Conservation (phyloP, 2,113 vertebrate genomes). For the Salvator merianae region DNA sequence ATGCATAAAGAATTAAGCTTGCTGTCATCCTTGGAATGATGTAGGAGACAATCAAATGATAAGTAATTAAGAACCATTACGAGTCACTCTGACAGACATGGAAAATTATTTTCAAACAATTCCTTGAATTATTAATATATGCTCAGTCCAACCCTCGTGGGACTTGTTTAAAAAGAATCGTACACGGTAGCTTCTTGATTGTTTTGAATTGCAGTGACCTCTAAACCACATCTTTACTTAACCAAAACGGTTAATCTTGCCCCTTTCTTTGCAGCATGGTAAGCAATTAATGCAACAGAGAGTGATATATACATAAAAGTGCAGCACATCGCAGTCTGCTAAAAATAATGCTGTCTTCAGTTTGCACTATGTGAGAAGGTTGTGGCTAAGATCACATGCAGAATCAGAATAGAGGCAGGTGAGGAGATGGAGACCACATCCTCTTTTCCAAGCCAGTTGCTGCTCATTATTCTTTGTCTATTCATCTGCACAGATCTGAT, state of each 20-base stretch:
- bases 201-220: conserved; percentile 32
- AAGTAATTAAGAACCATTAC: conserved; percentile 43
- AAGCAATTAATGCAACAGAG: neutral
- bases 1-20: conserved; percentile 13
- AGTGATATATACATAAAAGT: neutral
- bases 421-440: conserved; percentile 3
- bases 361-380: neutral
- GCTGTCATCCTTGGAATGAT: conserved; percentile 17
- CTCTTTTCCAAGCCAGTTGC: conserved; percentile 22
- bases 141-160: neutral
- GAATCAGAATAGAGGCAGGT: neutral
- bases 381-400: neutral
- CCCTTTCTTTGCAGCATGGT: neutral
- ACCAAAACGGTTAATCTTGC: conserved; percentile 31
- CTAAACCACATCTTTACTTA: conserved; percentile 15
- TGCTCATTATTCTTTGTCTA: conserved; percentile 11
- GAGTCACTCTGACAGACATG: conserved; percentile 29
- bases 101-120: conserved; percentile 29
- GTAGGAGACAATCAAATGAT: conserved; percentile 31
- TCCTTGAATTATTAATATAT: conserved; percentile 19
- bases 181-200: conserved; percentile 1
- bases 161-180: conserved; percentile 3
- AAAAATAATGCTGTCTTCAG: neutral
- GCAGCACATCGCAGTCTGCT: neutral
- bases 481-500: neutral